Conservation (phyloP, 92 coral and sea anemone species). For the Meandrina meandrites region DNA sequence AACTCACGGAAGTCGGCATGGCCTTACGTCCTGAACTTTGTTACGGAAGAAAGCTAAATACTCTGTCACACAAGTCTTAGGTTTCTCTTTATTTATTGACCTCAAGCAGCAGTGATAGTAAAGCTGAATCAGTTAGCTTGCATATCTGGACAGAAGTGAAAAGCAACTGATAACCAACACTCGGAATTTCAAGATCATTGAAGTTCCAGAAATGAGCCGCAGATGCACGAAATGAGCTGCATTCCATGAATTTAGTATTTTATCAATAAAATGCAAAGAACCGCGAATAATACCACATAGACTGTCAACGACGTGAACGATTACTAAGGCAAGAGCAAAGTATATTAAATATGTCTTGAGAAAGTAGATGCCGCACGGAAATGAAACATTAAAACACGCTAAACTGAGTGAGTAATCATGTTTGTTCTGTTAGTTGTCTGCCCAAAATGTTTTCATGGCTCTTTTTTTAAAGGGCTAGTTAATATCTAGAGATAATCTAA, state of each 20-base stretch:
- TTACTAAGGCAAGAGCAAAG: background rate
- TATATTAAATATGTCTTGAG: too few relatives aligned
- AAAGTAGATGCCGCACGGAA: background rate
- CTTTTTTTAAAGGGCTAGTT: background rate
- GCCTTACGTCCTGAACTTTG: background rate
- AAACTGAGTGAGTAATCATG: background rate
- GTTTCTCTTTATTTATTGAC: background rate
- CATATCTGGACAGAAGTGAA: background rate
- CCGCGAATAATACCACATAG: background rate
- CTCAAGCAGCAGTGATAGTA: background rate
- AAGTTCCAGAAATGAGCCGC: background rate
- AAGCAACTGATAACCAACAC: background rate
- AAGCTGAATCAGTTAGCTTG: background rate
- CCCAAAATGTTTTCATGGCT: background rate
- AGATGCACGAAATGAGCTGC: background rate
- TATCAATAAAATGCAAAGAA: background rate
- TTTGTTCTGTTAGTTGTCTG: background rate
- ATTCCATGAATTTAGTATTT: background rate
- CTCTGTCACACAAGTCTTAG: background rate
- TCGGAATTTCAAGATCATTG: background rate
- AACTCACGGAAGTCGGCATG: conserved; percentile 4
- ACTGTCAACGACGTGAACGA: background rate
- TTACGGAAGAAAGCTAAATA: background rate
- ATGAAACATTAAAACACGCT: too few relatives aligned
- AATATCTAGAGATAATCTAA: too few relatives aligned